Evolutionary conservation across 2,113 vertebrate genomes (phyloP), one percentile per base, ranked within the genome.

Genomic region (Melanerpes aurifrons): DNA sequence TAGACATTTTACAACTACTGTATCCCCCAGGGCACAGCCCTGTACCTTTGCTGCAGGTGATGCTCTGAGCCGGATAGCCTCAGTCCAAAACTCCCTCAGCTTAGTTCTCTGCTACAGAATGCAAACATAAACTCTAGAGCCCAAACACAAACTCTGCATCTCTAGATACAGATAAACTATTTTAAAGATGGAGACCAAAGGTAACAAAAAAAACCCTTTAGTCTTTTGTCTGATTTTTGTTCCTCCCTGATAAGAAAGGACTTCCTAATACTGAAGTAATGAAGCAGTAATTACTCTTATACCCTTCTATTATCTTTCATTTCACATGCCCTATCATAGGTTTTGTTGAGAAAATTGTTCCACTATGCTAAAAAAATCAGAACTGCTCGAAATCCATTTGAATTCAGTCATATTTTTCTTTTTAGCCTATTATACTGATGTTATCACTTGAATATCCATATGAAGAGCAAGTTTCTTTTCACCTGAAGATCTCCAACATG

Each of bases 391-490:
- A 62, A 63, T 25, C 18, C 19, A 56, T 70, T 63, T 79, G 15
- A 87, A 95, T 76, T 93, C 56, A 73, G n/a, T 31, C 63, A 32
- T 1, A 19, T 79, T 47, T 86, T 84, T 53, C 16, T 58, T 81
- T 94, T 63, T 76, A 63, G 56, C 5, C 9, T 73, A 32, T 80
- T 83, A 61, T n/a, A 82, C 17, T 63, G 43, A 83, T 48, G 59
- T 6, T 59, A 61, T 67, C 80, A 77, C 25, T 89, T 80, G 21
- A 73, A 92, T 68, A 93, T 40, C 64, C 75, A 83, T 35, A 71
- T 54, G 37, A 92, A 92, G 64, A 91, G 37, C 37, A 85, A 70
- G 61, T 25, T 89, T 85, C 53, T 87, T 84, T 95, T 90, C 62
- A 96, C 90, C 83, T 80, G 75, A 47, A 95, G 71, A 67, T 70